Evolutionary conservation across 1,140 invertebrate species (phyloP), one percentile per base, ranked within the genome.

Genomic region (Paralvinella palmiformis): DNA sequence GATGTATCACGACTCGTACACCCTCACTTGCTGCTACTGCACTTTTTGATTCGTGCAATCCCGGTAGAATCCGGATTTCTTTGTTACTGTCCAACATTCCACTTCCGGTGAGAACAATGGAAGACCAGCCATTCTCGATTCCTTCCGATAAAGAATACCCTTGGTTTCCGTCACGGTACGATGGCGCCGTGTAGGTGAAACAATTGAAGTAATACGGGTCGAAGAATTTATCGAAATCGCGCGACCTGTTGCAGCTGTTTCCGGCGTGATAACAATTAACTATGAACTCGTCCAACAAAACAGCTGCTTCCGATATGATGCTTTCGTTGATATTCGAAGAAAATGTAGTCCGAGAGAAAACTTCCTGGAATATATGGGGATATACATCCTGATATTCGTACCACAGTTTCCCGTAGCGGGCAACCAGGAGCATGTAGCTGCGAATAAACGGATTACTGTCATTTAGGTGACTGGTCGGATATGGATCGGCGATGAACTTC

Each of bases 1-100:
- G 68, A 59, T 82, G 80, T 41, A 82, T 69, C 3, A 77, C 63
- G 5, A 83, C 73, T 41, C 78, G 65, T 5, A 75, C 72, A 13
- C 81, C 81, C 32, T 63, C 62, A 29, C 50, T 56, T 31, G 50
- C 62, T 2, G 62, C 29, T 27, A 63, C 62, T 3, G 62, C 62
- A 36, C 62, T 63, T 24, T 44, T 29, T 4, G 50, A 63, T 52
- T 63, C 62, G 53, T 63, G 62, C n/a, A 63, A 31, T 17, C 62
- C 62, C 2, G 62, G 62, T 20, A 63, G 62, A 3, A 63, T 36
- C 29, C 62, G 62, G 3, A 60, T 53, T 31, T 63, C 62, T 24
- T 55, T 29, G 24, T 63, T 63, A 3, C 37, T 55, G 50, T 55
- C 53, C 24, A 63, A 32, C 62, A 63, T 59, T 2, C 62, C 62